These are phyloP conservation scores for Ypsolopha scabrella DNA, from an alignment of 2,888 invertebrate species.

Conservation along the genomic window DNA sequence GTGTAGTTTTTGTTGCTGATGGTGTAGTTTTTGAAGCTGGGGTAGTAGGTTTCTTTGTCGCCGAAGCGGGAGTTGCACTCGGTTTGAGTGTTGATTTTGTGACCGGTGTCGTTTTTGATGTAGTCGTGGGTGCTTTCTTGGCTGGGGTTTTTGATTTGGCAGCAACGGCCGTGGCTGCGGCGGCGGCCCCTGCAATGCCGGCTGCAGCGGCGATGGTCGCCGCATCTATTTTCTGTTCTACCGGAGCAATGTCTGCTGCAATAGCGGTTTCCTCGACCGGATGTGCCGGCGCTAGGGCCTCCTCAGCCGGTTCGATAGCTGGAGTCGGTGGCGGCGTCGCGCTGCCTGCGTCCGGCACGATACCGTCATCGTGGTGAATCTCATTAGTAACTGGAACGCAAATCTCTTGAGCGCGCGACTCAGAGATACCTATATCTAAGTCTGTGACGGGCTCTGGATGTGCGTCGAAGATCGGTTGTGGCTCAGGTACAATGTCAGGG, in stretches of 20 bases:
- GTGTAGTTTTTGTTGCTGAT: conserved; percentile 11
- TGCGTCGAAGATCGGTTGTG: conserved; percentile 15
- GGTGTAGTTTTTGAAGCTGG: conserved; percentile 12
- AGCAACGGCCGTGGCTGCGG: conserved; percentile 24
- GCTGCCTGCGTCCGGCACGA: conserved; percentile 21
- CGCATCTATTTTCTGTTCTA: conserved; percentile 22
- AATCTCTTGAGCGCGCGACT: conserved; percentile 57
- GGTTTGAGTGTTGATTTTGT: conserved; percentile 15
- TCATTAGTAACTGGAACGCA: conserved; percentile 56
- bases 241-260: conserved; percentile 20
- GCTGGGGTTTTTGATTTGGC: conserved; percentile 19
- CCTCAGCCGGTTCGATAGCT: conserved; percentile 13
- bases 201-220: conserved; percentile 20
- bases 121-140: conserved; percentile 14
- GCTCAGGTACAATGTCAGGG: conserved; percentile 47
- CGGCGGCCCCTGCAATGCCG: conserved; percentile 29
- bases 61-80: conserved; percentile 10
- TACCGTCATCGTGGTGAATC: conserved; percentile 37
- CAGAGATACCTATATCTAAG: conserved; percentile 48
- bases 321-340: conserved; percentile 25
- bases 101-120: conserved; percentile 17
- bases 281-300: conserved; percentile 9
- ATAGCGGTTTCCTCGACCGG: conserved; percentile 15
- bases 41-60: conserved; percentile 16
- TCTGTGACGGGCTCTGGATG: conserved; percentile 49